phyloP scores from a whole-genome alignment of 2,888 invertebrate species.

The Sesia apiformis region DNA sequence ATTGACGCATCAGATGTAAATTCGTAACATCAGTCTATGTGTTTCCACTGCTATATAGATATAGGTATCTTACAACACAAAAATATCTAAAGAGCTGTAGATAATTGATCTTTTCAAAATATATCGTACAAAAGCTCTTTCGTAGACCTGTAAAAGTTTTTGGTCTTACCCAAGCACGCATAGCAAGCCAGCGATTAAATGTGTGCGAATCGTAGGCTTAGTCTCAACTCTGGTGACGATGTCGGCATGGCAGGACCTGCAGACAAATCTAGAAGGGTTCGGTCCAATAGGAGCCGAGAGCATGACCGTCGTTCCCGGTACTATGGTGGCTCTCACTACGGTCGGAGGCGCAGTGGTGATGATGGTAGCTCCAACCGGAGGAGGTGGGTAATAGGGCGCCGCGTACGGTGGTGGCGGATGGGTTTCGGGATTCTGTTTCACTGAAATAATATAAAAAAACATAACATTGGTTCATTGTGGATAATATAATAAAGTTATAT shows the following conservation, averaged over 20 bases:
- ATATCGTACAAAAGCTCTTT: background rate
- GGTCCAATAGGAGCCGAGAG: conserved; percentile 40
- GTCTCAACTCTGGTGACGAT: conserved; percentile 52
- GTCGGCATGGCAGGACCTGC: conserved; percentile 58
- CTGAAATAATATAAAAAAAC: background rate
- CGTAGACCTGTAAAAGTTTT: background rate
- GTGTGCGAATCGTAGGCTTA: conserved; percentile 67
- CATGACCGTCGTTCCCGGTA: conserved; percentile 13
- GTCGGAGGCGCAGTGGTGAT: background rate
- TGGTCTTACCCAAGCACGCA: conserved; percentile 33
- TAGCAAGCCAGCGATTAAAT: conserved; percentile 67
- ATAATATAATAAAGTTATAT: too few relatives aligned
- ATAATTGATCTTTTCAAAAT: too few relatives aligned
- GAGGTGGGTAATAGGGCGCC: conserved; percentile 18
- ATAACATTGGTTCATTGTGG: too few relatives aligned
- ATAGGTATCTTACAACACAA: too few relatives aligned
- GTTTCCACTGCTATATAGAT: too few relatives aligned
- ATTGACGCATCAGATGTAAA: too few relatives aligned
- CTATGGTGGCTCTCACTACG: conserved; percentile 5
- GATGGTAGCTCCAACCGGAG: background rate
- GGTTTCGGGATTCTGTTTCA: background rate
- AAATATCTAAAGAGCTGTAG: too few relatives aligned
- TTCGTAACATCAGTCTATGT: too few relatives aligned
- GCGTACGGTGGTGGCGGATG: conserved; percentile 1
- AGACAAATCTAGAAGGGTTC: conserved; percentile 42